phyloP scores from a whole-genome alignment of 2,113 vertebrate genomes.

The Nothoprocta pentlandii region DNA sequence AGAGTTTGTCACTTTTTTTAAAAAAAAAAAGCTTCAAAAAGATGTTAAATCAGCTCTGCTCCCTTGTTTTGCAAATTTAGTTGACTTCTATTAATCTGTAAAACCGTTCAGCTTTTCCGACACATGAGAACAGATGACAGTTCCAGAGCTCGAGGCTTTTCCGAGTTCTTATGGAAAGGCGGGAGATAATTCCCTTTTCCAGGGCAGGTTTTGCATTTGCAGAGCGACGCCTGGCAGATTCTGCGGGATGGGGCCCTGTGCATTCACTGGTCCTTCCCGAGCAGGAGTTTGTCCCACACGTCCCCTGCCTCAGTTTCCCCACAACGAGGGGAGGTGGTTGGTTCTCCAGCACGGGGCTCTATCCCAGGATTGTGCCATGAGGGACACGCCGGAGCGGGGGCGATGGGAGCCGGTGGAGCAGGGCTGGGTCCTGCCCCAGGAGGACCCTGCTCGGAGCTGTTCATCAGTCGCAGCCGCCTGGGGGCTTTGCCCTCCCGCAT shows the following conservation, averaged over 20 bases:
- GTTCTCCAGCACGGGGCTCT: too few relatives aligned
- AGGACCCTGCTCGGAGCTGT: too few relatives aligned
- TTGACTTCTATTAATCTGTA: not conserved
- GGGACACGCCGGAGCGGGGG: too few relatives aligned
- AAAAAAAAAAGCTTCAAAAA: not conserved
- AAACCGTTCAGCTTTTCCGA: not conserved
- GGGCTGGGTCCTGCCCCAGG: too few relatives aligned
- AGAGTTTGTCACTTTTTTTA: not conserved
- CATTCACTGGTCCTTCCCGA: not conserved
- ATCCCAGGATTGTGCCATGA: too few relatives aligned
- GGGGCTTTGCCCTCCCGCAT: too few relatives aligned
- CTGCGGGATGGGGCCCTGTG: not conserved
- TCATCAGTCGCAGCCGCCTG: too few relatives aligned
- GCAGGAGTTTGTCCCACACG: too few relatives aligned
- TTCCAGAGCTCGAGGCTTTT: conserved; percentile 7
- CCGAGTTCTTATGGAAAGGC: conserved; percentile 2
- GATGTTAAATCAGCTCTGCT: not conserved
- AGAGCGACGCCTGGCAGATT: not conserved
- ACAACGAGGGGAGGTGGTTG: too few relatives aligned
- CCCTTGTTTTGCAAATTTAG: not conserved
- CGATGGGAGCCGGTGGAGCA: too few relatives aligned
- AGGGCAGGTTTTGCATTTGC: not conserved
- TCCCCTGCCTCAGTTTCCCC: not conserved
- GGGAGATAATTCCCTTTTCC: conserved; percentile 47
- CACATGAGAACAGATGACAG: not conserved